Evolutionary conservation across 2,113 vertebrate genomes (phyloP), one percentile per base, ranked within the genome.

Genomic region (Pelvicachromis taeniatus): DNA sequence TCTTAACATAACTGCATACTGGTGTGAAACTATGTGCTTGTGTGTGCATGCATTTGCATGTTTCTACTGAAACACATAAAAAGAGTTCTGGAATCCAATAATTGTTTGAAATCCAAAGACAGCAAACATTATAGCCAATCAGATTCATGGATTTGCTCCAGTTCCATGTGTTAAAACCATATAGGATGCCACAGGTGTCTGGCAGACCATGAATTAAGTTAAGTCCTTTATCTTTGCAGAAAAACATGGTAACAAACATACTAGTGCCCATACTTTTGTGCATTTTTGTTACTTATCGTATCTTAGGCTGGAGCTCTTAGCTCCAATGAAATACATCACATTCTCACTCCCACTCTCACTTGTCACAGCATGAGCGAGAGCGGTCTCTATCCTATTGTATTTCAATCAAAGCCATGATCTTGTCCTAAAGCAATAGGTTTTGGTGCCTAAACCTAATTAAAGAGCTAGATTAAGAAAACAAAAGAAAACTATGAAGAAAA

Each of bases 1-100:
- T 96, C 92, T 93, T 92, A 95, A 94, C 92, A 89, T 90, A 93
- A 94, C 95, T 94, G 92, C 95, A 96, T 96, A 96, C 95, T 94
- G 89, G 84, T 87, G 86, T 65, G 84, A 89, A 88, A 85, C 77
- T 52, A 23, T 86, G 59, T 81, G 81, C 59, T 6, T 78, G 73
- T 58, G 82, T 40, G 38, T 91, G 92, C 93, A 89, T 94, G 90
- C 50, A 38, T 83, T 52, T 81, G 82, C 82, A 85, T 63, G 90
- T 53, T 86, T 91, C 78, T 90, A 92, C 88, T 86, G 84, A 91
- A 78, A 65, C 56, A 61, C 54, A 38, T 29, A 2, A 82, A 70
- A 55, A 55, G 54, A 93, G 87, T 80, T 26, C 85, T 87, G 17
- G 81, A 94, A 94, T 95, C 89, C 91, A 92, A 83, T 87, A 84